Evolutionary conservation across 2,797 vertebrate genomes (phyloP), one percentile per base, ranked within the genome.

Genomic region (Knipowitschia caucasica): DNA sequence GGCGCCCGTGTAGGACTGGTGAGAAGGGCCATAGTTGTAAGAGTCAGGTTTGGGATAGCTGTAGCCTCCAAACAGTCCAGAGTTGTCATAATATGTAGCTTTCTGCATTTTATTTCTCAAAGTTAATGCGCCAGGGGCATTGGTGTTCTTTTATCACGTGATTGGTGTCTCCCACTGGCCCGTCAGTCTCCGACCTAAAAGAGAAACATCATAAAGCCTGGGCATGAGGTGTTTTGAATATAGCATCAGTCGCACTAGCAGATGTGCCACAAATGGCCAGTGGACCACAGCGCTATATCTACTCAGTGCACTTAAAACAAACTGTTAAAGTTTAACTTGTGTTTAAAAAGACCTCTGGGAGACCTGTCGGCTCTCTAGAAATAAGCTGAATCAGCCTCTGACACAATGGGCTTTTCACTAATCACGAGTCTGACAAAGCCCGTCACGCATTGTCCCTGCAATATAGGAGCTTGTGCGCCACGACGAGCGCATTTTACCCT

Each of bases 311-410:
- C 80, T 59, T 85, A 75, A 85, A 92, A 87, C 89, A 87, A 81
- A 82, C 71, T 89, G 96, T 99, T 99, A 98, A 98, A 95, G 80
- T 95, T 86, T 99, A 98, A 99, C 95, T 89, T 81, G 80, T 56
- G 69, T 82, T 89, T 89, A 94, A 87, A 52, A 53, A 70, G 78
- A 77, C 69, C 77, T 66, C 72, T 62, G 74, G 75, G 81, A 71
- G 80, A 72, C 79, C 87, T 78, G 79, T 74, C 77, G 78, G 63
- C 69, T 83, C 81, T 59, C 66, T 87, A 92, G 88, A 90, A 91
- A 91, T 88, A 86, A 83, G 82, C 89, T 76, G 91, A 90, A 91
- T 98, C 95, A 97, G 94, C 93, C 76, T 79, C 82, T 88, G 78
- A 85, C 70, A 91, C 87, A 91, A 89, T 84, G 77, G 75, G 66